Base-by-base conservation (phyloP, 2,888 invertebrate genomes). In the Dinocampus coccinellae region DNA sequence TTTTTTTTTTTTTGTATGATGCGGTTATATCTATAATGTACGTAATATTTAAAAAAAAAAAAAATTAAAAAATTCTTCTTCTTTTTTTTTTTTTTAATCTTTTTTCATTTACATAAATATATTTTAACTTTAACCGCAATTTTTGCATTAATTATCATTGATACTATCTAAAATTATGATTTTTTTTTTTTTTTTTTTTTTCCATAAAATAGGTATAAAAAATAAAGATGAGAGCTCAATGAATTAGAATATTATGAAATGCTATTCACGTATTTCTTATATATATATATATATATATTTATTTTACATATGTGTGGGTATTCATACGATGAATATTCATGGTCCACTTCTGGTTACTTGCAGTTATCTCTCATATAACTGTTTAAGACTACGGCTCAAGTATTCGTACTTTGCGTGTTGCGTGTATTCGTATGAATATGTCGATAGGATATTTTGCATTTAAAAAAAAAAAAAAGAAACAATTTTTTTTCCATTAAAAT, bases 251-350 rank as follows among this genome's bases (percentile, higher is more conserved):
- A 69, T 73, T 73, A 69, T 69, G 69, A 69, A 73, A 72, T n/a
- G 63, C 73, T 73, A 72, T 66, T 66, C 66, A 57, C 66, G 55
- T 66, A 42, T 66, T n/a, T 29, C 3, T 4, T 29, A 7, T 29
- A 29, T 29, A 29, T 29, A 7, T 29, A 29, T 7, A 29, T 29
- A 29, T 29, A 29, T 29, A 29, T 29, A 29, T 29, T 20, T 33
- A 62, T 42, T 47, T 16, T n/a, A 47, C 16, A 47, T 16, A 7
- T 47, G 47, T 47, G 16, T 47, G 47, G 16, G 47, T 47, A 20
- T 3, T 11, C 39, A 58, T 39, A 42, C 58, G 61, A 66, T 70
- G 71, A 71, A 71, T 71, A 71, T 71, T 71, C 71, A 71, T 66
- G 55, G 62, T 66, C 61, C 55, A 71, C 61, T 71, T 65, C 70